Evolutionary conservation across 2,797 vertebrate genomes (phyloP).

Genomic region (Diplodus puntazzo): DNA sequence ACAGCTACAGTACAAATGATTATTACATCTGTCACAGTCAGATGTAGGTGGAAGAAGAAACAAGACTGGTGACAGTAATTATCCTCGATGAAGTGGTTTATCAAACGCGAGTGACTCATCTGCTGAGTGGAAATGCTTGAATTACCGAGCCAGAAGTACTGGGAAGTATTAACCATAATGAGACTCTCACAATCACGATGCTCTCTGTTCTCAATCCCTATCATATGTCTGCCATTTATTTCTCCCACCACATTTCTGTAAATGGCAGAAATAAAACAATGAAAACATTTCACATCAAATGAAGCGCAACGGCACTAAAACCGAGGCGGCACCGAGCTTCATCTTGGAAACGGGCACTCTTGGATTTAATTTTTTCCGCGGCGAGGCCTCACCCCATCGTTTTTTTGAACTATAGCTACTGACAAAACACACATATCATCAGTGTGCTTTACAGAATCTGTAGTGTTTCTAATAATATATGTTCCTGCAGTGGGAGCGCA

Average conservation of each 20-base stretch:
- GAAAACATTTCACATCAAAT: conserved; percentile 76
- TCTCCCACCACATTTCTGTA: conserved; percentile 56
- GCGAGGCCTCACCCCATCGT: background rate
- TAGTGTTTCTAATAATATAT: conserved; percentile 9
- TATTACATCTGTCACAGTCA: conserved; percentile 13
- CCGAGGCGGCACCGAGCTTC: conserved; percentile 49
- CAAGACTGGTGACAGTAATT: conserved; percentile 17
- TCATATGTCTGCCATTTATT: conserved; percentile 71
- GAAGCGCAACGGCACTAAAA: conserved; percentile 60
- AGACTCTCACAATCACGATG: conserved; percentile 64
- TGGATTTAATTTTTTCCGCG: conserved; percentile 30
- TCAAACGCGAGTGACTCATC: conserved; percentile 66
- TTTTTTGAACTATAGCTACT: conserved; percentile 11
- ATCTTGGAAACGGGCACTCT: conserved; percentile 52
- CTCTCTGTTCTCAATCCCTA: conserved; percentile 68
- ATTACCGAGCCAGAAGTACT: conserved; percentile 63
- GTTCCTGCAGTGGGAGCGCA: conserved; percentile 5
- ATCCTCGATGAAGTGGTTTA: conserved; percentile 56
- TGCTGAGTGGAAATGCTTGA: conserved; percentile 58
- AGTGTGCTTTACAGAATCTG: conserved; percentile 30
- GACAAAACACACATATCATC: conserved; percentile 36
- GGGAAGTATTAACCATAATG: conserved; percentile 72
- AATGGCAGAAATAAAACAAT: conserved; percentile 70
- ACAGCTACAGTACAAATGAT: background rate
- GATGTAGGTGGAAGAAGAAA: conserved; percentile 14